These are phyloP conservation scores for Drosophila mayaguana DNA, from an alignment of 2,888 invertebrate genomes.

Conservation along the genomic window DNA sequence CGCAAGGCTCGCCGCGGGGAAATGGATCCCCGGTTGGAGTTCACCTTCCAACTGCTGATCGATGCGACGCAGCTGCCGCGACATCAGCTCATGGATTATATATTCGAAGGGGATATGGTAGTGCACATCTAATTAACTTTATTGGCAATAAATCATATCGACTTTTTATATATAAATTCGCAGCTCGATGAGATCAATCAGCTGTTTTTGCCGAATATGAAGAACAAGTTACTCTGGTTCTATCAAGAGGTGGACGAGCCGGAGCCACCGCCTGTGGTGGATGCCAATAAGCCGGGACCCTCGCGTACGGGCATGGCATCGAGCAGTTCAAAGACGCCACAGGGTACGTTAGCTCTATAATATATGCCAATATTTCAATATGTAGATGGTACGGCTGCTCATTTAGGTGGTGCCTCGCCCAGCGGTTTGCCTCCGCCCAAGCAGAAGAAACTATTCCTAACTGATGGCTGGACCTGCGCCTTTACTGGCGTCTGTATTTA, in stretches of 20 bases:
- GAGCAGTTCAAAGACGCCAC: conserved; percentile 84
- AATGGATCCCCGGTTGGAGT: conserved; percentile 96
- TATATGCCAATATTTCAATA: not conserved
- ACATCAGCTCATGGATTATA: conserved; percentile 95
- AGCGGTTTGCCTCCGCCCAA: conserved; percentile 81
- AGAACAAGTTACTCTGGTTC: conserved; percentile 94
- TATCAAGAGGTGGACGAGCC: conserved; percentile 94
- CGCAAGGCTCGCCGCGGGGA: conserved; percentile 95
- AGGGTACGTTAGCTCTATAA: conserved; percentile 66
- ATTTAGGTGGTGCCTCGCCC: conserved; percentile 82
- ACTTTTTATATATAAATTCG: not conserved
- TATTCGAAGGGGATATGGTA: conserved; percentile 96
- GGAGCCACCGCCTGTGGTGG: conserved; percentile 85
- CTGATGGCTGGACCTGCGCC: conserved; percentile 93
- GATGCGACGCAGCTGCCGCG: conserved; percentile 93
- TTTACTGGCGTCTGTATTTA: conserved; percentile 94
- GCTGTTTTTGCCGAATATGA: conserved; percentile 93
- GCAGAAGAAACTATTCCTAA: conserved; percentile 93
- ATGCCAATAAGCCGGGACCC: conserved; percentile 86
- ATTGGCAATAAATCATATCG: no score
- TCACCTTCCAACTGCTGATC: conserved; percentile 94
- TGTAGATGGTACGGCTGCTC: not conserved
- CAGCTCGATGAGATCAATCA: conserved; percentile 95
- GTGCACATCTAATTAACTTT: conserved; percentile 25
- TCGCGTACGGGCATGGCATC: conserved; percentile 86